Evolutionary conservation across 1,140 invertebrate genomes (phyloP).

Genomic region (Drosophila carrolli): DNA sequence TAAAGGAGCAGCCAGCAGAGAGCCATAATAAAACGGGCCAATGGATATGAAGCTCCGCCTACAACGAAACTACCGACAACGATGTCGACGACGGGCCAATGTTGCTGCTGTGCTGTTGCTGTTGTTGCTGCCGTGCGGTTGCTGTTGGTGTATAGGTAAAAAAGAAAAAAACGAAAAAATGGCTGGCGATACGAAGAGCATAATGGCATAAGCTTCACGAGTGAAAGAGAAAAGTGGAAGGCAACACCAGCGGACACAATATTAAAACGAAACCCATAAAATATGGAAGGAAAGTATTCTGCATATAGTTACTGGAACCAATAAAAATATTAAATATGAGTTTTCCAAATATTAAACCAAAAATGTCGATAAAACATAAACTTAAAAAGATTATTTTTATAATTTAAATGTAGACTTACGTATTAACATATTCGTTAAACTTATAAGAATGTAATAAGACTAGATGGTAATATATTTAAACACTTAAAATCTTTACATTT

Average conservation of each 20-base stretch:
- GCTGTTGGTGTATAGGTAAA: slow-evolving; percentile 66
- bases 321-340: too few relatives aligned
- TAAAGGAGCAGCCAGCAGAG: slow-evolving; percentile 58
- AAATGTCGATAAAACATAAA: too few relatives aligned
- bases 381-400: too few relatives aligned
- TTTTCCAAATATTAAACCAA: too few relatives aligned
- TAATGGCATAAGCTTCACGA: slow-evolving; percentile 50
- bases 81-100: slow-evolving; percentile 42
- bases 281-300: too few relatives aligned
- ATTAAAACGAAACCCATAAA: slow-evolving; percentile 2
- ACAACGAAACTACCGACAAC: slow-evolving; percentile 78
- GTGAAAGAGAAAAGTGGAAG: slow-evolving; percentile 16
- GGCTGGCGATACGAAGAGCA: slow-evolving; percentile 61
- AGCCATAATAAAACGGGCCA: slow-evolving; percentile 81
- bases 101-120: slow-evolving; percentile 26
- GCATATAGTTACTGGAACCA: too few relatives aligned
- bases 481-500: too few relatives aligned
- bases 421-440: too few relatives aligned
- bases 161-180: slow-evolving; percentile 60
- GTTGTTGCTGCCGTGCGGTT: slow-evolving; percentile 19
- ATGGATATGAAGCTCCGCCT: slow-evolving; percentile 84
- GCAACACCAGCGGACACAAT: slow-evolving; percentile 36
- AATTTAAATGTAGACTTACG: too few relatives aligned
- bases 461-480: too few relatives aligned
- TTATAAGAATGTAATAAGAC: too few relatives aligned